Percentiles rank a stretch among this genome's conserved stretches.
Conservation (phyloP, 2,113 vertebrate species). For the Ceyx melanurus region DNA sequence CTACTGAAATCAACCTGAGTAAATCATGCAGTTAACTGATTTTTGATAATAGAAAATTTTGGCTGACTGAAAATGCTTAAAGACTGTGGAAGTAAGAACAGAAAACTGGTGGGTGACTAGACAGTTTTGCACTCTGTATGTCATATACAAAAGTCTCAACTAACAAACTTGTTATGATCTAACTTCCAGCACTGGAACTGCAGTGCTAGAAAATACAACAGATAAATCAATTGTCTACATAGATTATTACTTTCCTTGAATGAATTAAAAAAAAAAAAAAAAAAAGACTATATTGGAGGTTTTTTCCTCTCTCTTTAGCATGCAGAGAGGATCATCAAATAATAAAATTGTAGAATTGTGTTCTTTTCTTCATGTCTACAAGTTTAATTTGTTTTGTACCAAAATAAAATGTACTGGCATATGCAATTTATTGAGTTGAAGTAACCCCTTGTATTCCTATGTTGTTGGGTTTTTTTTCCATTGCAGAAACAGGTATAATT, state of each 20-base stretch:
- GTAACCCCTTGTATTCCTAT: not conserved
- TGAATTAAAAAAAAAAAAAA: not conserved
- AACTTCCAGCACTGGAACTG: conserved; percentile 34
- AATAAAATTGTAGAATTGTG: not conserved
- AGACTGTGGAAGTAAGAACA: conserved; percentile 50
- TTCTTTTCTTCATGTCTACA: not conserved
- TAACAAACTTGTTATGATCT: conserved; percentile 44
- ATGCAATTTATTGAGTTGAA: not conserved
- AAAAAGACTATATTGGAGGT: not conserved
- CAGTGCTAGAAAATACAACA: conserved; percentile 52
- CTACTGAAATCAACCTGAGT: conserved; percentile 73
- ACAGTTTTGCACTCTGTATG: conserved; percentile 47
- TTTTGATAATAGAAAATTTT: conserved; percentile 82
- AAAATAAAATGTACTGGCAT: not conserved
- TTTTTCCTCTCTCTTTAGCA: not conserved
- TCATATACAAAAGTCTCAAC: conserved; percentile 45
- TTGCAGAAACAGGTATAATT: not conserved
- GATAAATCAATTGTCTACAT: not conserved
- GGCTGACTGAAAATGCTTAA: conserved; percentile 75
- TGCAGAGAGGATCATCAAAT: not conserved
- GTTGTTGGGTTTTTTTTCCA: not conserved
- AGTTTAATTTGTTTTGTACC: not conserved
- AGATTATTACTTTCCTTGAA: not conserved
- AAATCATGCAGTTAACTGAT: conserved; percentile 80
- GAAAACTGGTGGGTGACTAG: conserved; percentile 52